phyloP scores from a whole-genome alignment of 2,888 invertebrate genomes.

The Amiota communis region DNA sequence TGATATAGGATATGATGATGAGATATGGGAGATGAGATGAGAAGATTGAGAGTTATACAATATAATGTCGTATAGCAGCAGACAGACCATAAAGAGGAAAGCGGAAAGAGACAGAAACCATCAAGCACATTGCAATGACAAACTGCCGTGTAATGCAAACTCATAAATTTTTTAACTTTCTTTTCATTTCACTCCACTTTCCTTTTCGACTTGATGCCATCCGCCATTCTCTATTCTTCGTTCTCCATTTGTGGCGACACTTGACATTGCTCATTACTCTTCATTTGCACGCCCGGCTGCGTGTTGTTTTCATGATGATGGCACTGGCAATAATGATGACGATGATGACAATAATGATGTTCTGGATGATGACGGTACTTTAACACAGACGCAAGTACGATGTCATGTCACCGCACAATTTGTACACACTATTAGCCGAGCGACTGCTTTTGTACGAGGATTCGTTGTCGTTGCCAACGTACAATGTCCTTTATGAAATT shows the following conservation, averaged over 20 bases:
- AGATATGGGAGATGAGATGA: neutral
- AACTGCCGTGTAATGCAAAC: constrained; percentile 48
- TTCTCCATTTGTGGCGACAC: constrained; percentile 3
- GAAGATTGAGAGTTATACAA: no score
- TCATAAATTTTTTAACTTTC: constrained; percentile 42
- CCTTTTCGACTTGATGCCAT: constrained; percentile 23
- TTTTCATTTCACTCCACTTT: constrained; percentile 28
- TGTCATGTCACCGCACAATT: constrained; percentile 98
- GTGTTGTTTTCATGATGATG: neutral
- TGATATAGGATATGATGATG: neutral
- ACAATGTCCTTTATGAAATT: constrained; percentile 98
- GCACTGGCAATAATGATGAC: neutral
- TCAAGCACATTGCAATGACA: constrained; percentile 31
- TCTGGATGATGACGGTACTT: neutral
- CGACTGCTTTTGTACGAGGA: constrained; percentile 91
- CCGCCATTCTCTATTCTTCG: neutral
- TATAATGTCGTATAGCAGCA: neutral
- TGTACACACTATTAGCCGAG: constrained; percentile 96
- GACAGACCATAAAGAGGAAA: neutral
- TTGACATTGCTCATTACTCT: constrained; percentile 27
- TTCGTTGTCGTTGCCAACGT: constrained; percentile 92
- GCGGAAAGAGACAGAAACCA: neutral
- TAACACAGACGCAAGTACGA: constrained; percentile 93
- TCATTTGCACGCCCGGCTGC: constrained; percentile 27
- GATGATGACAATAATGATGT: neutral